Base-by-base conservation (phyloP, 2,113 vertebrate genomes). In the Rhinichthys klamathensis region DNA sequence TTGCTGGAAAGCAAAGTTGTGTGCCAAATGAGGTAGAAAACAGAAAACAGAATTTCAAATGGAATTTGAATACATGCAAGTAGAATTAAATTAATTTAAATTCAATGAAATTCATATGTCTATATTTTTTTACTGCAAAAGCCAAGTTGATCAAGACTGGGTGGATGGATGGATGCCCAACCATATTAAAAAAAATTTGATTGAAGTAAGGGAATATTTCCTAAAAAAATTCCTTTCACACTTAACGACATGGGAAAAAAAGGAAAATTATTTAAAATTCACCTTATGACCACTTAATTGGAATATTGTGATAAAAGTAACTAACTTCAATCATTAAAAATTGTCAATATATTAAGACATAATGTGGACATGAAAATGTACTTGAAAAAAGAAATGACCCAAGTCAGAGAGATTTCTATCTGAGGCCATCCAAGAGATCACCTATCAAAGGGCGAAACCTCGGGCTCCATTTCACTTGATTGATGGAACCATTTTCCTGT, bases 401-500 rank as follows among this genome's bases (percentile, higher is more conserved):
- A 58, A 46, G 41, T 63, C 8, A 1, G 32, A 86, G 70, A 35
- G 82, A 83, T 84, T 86, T 88, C 69, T 80, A 56, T 78, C 63
- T 82, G 76, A 75, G 30, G 41, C 16, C 38, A 80, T 84, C 81
- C 61, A 81, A 80, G 76, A 76, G 76, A 84, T 80, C 76, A 54
- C 18, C 32, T 65, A 30, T 7, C 72, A 69, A 25, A 32, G 9
- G 32, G 35, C 41, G 23, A 80, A 56, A 80, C 67, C 69, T 60
- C 35, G 4, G 25, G 75, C 84, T 85, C 76, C 54, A 25, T 81
- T 80, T 73, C 41, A 25, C 18, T 27, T 86, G 77, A 88, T 44
- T 88, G 77, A 86, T 88, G 61, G 69, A 16, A 79, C 49, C 30
- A 61, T 84, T 86, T 79, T 38, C 35, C 60, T 18, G 23, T 81